Conservation (phyloP, 2,113 vertebrate species). For the Chinchilla lanigera region DNA sequence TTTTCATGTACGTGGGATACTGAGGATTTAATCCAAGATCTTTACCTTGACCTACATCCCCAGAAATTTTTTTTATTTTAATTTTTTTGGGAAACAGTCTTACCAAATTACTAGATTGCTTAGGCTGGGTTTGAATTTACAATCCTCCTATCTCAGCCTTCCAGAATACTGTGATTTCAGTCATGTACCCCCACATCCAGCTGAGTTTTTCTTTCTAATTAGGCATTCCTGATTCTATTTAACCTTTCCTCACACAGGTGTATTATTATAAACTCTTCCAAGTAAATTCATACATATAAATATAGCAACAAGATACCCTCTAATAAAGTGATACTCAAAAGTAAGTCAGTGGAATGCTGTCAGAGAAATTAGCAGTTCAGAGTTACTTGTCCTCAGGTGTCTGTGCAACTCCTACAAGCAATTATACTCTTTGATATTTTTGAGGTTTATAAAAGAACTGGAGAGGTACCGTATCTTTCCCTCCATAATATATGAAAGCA, state of each 20-base stretch:
- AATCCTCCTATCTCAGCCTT: not conserved
- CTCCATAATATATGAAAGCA: not conserved
- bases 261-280: not conserved
- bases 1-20: not conserved
- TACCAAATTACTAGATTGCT: not conserved
- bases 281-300: not conserved
- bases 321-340: not conserved
- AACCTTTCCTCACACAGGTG: not conserved
- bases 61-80: not conserved
- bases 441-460: not conserved
- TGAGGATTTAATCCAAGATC: not conserved
- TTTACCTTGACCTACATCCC: not conserved
- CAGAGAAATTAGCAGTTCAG: not conserved
- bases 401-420: not conserved
- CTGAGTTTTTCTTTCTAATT: not conserved
- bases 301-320: not conserved
- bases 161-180: not conserved
- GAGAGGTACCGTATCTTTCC: not conserved
- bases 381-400: not conserved
- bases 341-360: not conserved
- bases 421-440: not conserved
- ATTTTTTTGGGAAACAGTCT: not conserved
- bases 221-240: not conserved
- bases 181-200: not conserved
- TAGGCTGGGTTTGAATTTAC: not conserved